Conservation (phyloP, 1,140 invertebrate genomes). For the Cherax destructor region DNA sequence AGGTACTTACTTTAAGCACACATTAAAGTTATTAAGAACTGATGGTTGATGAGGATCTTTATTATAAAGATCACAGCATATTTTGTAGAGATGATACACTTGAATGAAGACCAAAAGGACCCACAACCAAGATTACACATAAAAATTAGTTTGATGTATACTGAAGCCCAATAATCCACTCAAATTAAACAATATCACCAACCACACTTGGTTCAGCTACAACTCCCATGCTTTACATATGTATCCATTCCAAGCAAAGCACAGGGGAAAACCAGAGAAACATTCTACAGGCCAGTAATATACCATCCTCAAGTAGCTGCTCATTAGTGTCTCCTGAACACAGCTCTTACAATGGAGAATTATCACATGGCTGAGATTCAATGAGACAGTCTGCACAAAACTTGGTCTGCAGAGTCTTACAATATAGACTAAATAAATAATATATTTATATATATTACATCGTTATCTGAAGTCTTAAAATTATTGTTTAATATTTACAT, state of each 20-base stretch:
- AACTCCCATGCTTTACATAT: neutral
- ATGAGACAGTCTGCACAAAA: slow-evolving; percentile 44
- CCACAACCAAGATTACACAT: neutral
- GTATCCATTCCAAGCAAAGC: neutral
- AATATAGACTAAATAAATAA: slow-evolving; percentile 64
- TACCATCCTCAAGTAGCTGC: neutral
- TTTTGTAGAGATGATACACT: neutral
- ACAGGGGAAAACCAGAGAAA: neutral
- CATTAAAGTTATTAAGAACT: neutral
- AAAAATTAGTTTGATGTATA: neutral
- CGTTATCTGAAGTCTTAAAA: slow-evolving; percentile 54
- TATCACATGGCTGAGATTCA: slow-evolving; percentile 65
- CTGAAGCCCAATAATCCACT: neutral
- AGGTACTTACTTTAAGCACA: neutral
- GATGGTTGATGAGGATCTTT: neutral
- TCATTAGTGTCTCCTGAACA: slow-evolving; percentile 17
- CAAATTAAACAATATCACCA: slow-evolving; percentile 3
- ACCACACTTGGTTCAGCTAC: neutral
- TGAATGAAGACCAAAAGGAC: neutral
- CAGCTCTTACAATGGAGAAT: slow-evolving; percentile 45
- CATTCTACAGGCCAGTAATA: neutral
- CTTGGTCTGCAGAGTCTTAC: slow-evolving; percentile 35
- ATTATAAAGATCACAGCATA: neutral
- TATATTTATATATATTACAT: slow-evolving; percentile 61
- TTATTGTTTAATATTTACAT: slow-evolving; percentile 58